These are phyloP conservation scores for Nannobrachium achirus DNA, from an alignment of 2,113 vertebrate species.

Conservation along the genomic window DNA sequence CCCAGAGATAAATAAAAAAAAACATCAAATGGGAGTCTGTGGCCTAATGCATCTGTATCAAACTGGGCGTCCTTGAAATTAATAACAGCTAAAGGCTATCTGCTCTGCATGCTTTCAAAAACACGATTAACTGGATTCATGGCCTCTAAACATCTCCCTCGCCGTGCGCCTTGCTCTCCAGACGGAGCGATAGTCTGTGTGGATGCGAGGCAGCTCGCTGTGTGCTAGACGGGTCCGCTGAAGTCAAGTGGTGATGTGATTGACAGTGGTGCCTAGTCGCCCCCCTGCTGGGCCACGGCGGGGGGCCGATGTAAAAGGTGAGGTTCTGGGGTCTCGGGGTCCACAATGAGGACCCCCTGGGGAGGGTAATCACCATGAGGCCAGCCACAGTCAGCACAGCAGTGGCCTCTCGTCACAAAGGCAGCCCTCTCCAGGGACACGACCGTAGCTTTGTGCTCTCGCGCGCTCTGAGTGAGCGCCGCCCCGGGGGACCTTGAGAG, in stretches of 20 bases:
- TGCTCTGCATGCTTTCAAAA: no score
- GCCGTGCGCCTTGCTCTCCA: slow-evolving; percentile 31
- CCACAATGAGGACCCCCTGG: slow-evolving; percentile 76
- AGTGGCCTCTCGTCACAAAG: slow-evolving; percentile 71
- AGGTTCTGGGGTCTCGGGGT: slow-evolving; percentile 68
- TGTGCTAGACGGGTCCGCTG: slow-evolving; percentile 6
- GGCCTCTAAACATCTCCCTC: slow-evolving; percentile 38
- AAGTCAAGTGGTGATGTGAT: slow-evolving; percentile 53
- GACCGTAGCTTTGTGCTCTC: slow-evolving; percentile 73
- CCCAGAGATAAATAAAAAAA: no score
- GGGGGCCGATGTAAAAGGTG: slow-evolving; percentile 77
- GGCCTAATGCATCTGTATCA: no score
- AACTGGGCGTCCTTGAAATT: no score
- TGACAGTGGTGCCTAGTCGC: slow-evolving; percentile 61
- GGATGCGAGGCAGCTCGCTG: neutral
- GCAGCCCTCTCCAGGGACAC: slow-evolving; percentile 69
- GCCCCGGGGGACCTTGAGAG: slow-evolving; percentile 74
- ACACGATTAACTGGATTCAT: neutral
- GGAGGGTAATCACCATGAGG: slow-evolving; percentile 80
- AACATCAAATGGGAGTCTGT: no score
- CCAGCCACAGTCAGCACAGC: slow-evolving; percentile 74
- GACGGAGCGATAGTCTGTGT: neutral
- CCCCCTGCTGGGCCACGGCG: slow-evolving; percentile 63
- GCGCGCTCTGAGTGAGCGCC: slow-evolving; percentile 66
- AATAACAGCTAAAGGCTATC: no score